Evolutionary conservation across 2,797 vertebrate genomes (phyloP).

Genomic region (Petrocephalus schoutedeni): DNA sequence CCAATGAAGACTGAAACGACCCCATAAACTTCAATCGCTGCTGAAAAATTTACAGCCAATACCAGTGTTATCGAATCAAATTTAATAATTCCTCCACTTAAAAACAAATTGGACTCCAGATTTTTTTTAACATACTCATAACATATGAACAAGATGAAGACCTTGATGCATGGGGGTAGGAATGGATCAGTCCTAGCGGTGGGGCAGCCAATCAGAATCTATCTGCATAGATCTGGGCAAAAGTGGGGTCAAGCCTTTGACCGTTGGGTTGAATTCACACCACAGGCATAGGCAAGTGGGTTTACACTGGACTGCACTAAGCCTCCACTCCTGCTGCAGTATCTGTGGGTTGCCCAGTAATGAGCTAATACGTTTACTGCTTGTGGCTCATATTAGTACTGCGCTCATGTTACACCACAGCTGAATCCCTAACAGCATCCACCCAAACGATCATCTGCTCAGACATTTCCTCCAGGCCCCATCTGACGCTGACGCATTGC

Average conservation of each 20-base stretch:
- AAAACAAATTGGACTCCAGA: neutral
- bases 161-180: neutral
- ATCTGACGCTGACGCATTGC: neutral
- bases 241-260: slow-evolving; percentile 31
- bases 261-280: slow-evolving; percentile 48
- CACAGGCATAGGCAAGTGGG: slow-evolving; percentile 42
- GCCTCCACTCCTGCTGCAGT: neutral
- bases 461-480: neutral
- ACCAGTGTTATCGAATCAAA: slow-evolving; percentile 5
- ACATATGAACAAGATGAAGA: neutral
- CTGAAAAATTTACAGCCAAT: slow-evolving; percentile 2
- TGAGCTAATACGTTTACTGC: neutral
- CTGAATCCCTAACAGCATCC: neutral
- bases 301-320: slow-evolving; percentile 56
- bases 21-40: slow-evolving; percentile 8
- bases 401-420: neutral
- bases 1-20: neutral
- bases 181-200: neutral
- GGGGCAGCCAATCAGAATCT: neutral
- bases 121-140: slow-evolving; percentile 26
- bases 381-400: neutral
- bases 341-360: neutral
- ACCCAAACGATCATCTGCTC: neutral
- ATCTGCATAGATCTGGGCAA: neutral
- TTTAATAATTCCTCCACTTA: neutral